Percentiles rank a stretch among this genome's conserved stretches.
phyloP scores from a whole-genome alignment of 1,140 invertebrate genomes.

The Saccostrea cuccullata region DNA sequence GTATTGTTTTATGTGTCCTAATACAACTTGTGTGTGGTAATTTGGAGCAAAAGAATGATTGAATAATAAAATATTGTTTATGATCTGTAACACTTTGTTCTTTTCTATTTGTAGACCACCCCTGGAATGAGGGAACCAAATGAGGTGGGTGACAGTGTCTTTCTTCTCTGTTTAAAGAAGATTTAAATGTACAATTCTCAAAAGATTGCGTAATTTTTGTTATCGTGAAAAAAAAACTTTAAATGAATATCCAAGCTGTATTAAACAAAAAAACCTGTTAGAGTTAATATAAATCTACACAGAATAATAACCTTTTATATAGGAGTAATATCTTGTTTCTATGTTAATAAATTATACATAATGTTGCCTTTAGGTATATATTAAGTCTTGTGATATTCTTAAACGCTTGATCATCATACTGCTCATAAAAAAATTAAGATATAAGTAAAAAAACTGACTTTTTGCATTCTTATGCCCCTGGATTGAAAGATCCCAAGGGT shows the following conservation, averaged over 20 bases:
- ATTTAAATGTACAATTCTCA: too few relatives aligned
- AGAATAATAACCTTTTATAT: neutral
- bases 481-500: too few relatives aligned
- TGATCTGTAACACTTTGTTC: neutral
- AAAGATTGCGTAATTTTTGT: too few relatives aligned
- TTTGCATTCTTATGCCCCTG: neutral
- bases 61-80: too few relatives aligned
- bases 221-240: too few relatives aligned
- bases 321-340: neutral
- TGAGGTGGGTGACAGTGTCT: neutral
- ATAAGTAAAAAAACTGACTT: neutral
- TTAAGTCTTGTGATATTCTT: neutral
- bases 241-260: too few relatives aligned
- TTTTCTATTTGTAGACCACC: neutral
- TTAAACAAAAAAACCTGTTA: neutral
- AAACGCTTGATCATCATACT: neutral
- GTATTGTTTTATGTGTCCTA: too few relatives aligned
- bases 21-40: too few relatives aligned
- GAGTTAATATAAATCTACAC: neutral
- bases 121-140: slow-evolving; percentile 7
- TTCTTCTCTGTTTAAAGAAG: neutral
- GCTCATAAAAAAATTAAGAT: neutral
- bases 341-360: neutral
- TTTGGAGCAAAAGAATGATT: too few relatives aligned
- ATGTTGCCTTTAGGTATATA: neutral